Conservation (phyloP, 64 coral and sea anemone species). For the Dendronephthya gigantea region DNA sequence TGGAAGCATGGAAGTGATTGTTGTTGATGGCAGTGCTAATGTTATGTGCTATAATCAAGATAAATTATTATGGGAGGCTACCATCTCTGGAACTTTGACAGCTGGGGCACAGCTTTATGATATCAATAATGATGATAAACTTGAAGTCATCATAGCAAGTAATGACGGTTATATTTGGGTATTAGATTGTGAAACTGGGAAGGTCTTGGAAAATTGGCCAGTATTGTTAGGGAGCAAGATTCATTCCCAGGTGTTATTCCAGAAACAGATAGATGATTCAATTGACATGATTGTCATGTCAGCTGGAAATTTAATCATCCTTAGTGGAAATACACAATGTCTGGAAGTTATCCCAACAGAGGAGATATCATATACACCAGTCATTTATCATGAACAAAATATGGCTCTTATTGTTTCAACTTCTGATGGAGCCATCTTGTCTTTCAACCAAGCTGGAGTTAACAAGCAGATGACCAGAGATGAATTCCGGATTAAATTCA, state of each 20-base stretch:
- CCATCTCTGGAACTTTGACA: constrained; percentile 56
- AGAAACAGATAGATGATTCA: constrained; percentile 18
- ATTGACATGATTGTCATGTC: neutral
- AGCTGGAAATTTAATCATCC: neutral
- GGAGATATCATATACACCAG: neutral
- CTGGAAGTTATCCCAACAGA: neutral
- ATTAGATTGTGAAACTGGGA: constrained; percentile 59
- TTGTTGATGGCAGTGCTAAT: constrained; percentile 54
- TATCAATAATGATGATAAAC: constrained; percentile 60
- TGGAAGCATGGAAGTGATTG: constrained; percentile 43
- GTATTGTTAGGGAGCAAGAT: constrained; percentile 44
- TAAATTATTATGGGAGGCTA: constrained; percentile 57
- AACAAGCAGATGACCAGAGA: neutral
- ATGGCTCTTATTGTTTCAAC: constrained; percentile 5
- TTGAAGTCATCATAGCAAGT: constrained; percentile 74
- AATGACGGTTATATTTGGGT: constrained; percentile 94
- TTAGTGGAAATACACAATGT: neutral
- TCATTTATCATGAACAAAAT: neutral
- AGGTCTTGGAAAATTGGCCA: constrained; percentile 59
- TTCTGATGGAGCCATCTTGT: neutral
- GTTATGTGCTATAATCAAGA: constrained; percentile 26
- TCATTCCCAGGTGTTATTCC: constrained; percentile 49
- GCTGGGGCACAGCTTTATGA: constrained; percentile 65
- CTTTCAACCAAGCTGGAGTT: neutral
- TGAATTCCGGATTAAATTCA: neutral